Evolutionary conservation across 2,797 vertebrate genomes (phyloP).

Genomic region (Falco berigora): DNA sequence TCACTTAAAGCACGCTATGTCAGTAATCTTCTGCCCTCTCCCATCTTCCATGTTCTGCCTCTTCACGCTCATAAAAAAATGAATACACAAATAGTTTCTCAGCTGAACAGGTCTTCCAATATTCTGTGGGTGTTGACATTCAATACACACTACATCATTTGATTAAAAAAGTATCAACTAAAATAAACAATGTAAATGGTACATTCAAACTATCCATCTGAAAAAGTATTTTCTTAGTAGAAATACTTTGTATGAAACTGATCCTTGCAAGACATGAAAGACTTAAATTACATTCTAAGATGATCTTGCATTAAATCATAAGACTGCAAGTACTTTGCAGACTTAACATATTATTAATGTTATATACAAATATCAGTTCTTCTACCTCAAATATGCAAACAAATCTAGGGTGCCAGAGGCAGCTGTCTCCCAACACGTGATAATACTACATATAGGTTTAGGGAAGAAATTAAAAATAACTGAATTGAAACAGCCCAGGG

Average conservation of each 20-base stretch:
- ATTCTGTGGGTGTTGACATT: neutral
- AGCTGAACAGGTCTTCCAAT: neutral
- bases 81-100: neutral
- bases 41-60: neutral
- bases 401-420: neutral
- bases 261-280: neutral
- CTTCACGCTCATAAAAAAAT: neutral
- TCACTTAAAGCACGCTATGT: neutral
- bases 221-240: neutral
- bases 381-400: neutral
- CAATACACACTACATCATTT: neutral
- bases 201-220: neutral
- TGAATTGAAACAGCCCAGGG: constrained; percentile 27
- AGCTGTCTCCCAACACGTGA: neutral
- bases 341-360: neutral
- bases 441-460: neutral
- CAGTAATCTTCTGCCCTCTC: neutral
- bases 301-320: neutral
- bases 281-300: neutral
- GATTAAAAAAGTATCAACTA: neutral
- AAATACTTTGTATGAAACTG: neutral
- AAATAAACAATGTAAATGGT: neutral
- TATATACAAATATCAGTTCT: neutral
- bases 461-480: constrained; percentile 27
- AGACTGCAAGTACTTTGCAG: neutral